Conservation (phyloP, 2,113 vertebrate genomes). For the Peromyscus leucopus region DNA sequence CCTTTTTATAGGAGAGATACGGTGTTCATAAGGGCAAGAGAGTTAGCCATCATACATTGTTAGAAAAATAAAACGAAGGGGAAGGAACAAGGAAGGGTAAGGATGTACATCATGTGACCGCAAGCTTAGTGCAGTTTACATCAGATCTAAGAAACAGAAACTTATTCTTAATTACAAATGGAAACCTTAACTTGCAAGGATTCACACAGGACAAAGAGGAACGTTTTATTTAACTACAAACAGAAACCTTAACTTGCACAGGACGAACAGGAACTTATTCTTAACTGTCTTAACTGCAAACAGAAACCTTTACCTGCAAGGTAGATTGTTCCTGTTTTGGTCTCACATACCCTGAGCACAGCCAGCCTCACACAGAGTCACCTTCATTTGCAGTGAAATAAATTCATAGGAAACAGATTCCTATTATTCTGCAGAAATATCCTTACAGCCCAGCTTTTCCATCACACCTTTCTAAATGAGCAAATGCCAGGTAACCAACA, state of each 20-base stretch:
- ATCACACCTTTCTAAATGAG: neutral
- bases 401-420: neutral
- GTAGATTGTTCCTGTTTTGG: neutral
- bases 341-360: neutral
- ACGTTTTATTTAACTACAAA: neutral
- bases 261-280: neutral
- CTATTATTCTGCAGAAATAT: neutral
- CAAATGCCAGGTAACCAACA: neutral
- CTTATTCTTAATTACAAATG: neutral
- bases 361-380: neutral
- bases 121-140: neutral
- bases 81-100: neutral
- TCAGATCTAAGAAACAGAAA: neutral
- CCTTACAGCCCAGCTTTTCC: neutral
- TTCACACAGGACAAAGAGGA: neutral
- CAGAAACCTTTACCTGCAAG: neutral
- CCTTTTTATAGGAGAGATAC: neutral
- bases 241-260: neutral
- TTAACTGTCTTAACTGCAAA: neutral
- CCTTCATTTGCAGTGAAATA: neutral
- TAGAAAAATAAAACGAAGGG: neutral
- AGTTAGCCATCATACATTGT: neutral
- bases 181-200: neutral
- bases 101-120: neutral
- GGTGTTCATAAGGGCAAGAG: neutral